Evolutionary conservation across 2,888 invertebrate species (phyloP).

Genomic region (Orchesella flavescens): DNA sequence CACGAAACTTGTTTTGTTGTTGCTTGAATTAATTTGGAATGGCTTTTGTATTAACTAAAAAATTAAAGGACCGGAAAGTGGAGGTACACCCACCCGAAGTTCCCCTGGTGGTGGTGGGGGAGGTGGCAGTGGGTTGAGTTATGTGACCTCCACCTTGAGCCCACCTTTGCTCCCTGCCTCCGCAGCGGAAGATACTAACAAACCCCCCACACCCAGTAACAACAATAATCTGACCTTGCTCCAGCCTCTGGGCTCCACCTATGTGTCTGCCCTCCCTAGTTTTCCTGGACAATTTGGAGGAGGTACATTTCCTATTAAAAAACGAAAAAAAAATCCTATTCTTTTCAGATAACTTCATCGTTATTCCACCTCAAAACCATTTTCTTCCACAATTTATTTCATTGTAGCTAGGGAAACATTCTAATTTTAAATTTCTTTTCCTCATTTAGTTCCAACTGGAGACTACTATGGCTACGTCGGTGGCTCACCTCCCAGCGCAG

Average conservation of each 20-base stretch:
- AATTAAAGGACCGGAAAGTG: conserved; percentile 55
- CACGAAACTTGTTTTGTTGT: neutral
- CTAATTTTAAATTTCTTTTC: neutral
- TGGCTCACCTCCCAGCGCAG: conserved; percentile 53
- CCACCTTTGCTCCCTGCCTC: conserved; percentile 58
- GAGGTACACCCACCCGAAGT: conserved; percentile 45
- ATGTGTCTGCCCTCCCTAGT: conserved; percentile 69
- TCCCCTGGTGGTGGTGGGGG: conserved; percentile 49
- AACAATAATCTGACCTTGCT: conserved; percentile 70
- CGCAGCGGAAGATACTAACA: conserved; percentile 60
- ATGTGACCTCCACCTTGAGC: conserved; percentile 59
- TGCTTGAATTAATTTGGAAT: conserved; percentile 37
- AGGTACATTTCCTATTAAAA: conserved; percentile 45
- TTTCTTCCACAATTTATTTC: too few relatives aligned
- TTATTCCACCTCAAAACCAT: neutral
- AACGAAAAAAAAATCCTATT: neutral
- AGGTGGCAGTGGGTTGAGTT: conserved; percentile 53
- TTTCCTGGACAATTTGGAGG: conserved; percentile 70
- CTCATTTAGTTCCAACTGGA: conserved; percentile 44
- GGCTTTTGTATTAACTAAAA: conserved; percentile 38
- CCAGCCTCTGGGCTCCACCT: conserved; percentile 69
- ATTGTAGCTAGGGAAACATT: too few relatives aligned
- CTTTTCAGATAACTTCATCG: neutral
- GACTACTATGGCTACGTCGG: conserved; percentile 56
- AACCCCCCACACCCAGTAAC: conserved; percentile 68